Evolutionary conservation across 2,797 vertebrate genomes (phyloP), one percentile per base, ranked within the genome.

Genomic region (Schizopygopsis malacanthus): DNA sequence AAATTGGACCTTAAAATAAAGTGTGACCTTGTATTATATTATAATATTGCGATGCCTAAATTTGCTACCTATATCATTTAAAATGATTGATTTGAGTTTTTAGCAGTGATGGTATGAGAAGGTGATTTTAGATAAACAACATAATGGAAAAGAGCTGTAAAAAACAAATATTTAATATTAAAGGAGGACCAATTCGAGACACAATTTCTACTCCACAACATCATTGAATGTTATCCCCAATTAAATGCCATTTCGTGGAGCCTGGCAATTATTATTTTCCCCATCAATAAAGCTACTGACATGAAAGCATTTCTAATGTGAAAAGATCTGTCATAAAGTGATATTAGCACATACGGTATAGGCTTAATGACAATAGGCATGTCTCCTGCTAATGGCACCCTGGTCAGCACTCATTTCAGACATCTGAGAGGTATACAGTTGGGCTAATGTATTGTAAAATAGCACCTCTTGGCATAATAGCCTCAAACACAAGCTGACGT

Each of bases 261-360:
- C 25, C 83, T 47, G 25, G 52, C 54, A 61, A 79, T 79, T 71
- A 33, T 5, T 72, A 12, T 20, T 72, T 25, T 79, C 50, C 25
- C 25, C 37, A 8, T 47, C 52, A 50, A 79, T 61, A 50, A 56
- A 79, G 41, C 41, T 47, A 61, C 50, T 79, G 76, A 80, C 67
- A 45, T 70, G 65, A 61, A 79, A 71, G 13, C 20, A 18, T 72
- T 69, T 59, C 43, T 37, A 77, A 85, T 70, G 67, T 65, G n/a
- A 81, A 81, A 67, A 52, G 59, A 85, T 81, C 56, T 67, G 45
- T 75, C 54, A 80, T 80, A 52, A 85, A 85, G 39, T 61, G 16
- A 85, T 73, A 9, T 37, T 79, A 47, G 39, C 25, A 47, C 54
- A 45, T 85, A 52, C 0, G 37, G 20, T 37, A n/a, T 73, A 72